Evolutionary conservation across 2,888 invertebrate genomes (phyloP).

Genomic region (Prenolepis imparis): DNA sequence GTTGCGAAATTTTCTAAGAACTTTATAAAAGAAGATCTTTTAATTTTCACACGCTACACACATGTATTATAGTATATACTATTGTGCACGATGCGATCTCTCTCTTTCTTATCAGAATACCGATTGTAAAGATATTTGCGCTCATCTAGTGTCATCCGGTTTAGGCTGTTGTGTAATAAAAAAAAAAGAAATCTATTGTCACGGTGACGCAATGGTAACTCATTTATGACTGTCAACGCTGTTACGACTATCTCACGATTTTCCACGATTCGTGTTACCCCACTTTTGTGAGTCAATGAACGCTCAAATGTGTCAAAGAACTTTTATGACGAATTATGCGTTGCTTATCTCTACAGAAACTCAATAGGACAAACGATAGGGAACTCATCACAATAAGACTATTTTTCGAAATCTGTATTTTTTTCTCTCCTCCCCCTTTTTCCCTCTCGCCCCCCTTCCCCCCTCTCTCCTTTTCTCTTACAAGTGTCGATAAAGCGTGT

Average conservation of each 20-base stretch:
- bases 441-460: neutral
- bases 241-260: conserved; percentile 55
- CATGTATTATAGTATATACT: neutral
- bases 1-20: neutral
- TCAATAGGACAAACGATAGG: conserved; percentile 7
- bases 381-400: conserved; percentile 24
- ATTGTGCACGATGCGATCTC: conserved; percentile 5
- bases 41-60: conserved; percentile 1
- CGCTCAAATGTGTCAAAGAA: conserved; percentile 38
- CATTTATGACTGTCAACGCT: conserved; percentile 56
- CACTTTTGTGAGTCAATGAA: conserved; percentile 43
- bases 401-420: neutral
- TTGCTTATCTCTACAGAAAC: conserved; percentile 32
- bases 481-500: neutral
- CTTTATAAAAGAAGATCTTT: neutral
- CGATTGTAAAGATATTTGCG: conserved; percentile 21
- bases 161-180: conserved; percentile 38
- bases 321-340: conserved; percentile 56
- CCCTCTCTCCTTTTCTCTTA: neutral
- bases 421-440: neutral
- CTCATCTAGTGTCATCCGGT: conserved; percentile 22
- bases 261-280: conserved; percentile 41
- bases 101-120: conserved; percentile 25
- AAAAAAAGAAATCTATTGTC: conserved; percentile 48
- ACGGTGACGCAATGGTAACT: conserved; percentile 23